These are phyloP conservation scores for Mesaphorura yosii DNA, from an alignment of 1,140 invertebrate species.

Conservation along the genomic window DNA sequence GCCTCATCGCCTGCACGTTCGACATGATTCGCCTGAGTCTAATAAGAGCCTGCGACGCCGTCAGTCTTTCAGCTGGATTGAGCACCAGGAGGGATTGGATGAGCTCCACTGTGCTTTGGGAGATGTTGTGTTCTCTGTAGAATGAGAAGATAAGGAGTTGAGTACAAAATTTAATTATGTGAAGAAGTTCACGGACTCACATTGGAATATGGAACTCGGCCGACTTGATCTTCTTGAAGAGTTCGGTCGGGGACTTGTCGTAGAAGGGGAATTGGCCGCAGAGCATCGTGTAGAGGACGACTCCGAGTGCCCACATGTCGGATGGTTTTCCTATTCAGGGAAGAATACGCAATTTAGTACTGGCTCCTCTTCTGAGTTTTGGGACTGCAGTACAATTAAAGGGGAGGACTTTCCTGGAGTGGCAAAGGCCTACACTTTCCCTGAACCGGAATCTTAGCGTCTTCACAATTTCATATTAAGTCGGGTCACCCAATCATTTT, in stretches of 20 bases:
- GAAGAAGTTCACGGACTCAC: conserved; percentile 37
- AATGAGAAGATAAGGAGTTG: not conserved
- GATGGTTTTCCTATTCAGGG: conserved; percentile 57
- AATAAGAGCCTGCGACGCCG: conserved; percentile 44
- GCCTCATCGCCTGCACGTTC: not conserved
- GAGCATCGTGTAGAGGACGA: conserved; percentile 71
- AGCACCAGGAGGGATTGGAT: conserved; percentile 47
- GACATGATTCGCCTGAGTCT: not conserved
- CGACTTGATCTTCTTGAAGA: conserved; percentile 66
- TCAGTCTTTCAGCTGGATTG: conserved; percentile 46
- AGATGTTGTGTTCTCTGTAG: conserved; percentile 8
- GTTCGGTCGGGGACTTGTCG: conserved; percentile 58
- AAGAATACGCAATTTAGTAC: no score
- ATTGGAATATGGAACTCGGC: conserved; percentile 53
- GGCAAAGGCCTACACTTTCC: no score
- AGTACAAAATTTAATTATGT: not conserved
- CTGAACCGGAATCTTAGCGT: no score
- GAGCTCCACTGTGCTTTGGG: conserved; percentile 32
- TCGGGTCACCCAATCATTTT: conserved; percentile 4
- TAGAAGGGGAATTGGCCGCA: conserved; percentile 82
- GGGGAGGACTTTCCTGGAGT: no score
- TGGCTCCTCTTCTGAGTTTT: no score
- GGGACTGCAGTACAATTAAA: no score
- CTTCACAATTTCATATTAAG: no score
- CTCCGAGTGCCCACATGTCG: conserved; percentile 76